Evolutionary conservation across 1,140 invertebrate genomes (phyloP).

Genomic region (Charaxes varanes): DNA sequence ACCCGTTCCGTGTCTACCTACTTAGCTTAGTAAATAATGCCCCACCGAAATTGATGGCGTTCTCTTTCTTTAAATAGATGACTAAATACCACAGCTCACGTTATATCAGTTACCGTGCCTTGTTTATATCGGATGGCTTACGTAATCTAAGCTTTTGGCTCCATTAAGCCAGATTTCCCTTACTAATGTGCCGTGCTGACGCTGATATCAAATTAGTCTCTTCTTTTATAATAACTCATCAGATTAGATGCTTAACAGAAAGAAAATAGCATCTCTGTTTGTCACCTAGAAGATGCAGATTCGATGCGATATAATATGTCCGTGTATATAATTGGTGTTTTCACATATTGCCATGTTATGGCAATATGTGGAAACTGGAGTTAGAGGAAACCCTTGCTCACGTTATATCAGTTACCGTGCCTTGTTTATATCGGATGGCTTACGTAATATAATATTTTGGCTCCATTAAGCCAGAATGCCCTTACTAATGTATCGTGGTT

Average conservation of each 20-base stretch:
- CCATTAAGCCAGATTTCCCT: constrained; percentile 42
- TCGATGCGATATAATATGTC: too few relatives aligned
- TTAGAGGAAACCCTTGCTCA: constrained; percentile 53
- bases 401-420: constrained; percentile 55
- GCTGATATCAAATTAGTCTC: too few relatives aligned
- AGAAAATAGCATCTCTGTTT: too few relatives aligned
- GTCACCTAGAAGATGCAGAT: too few relatives aligned
- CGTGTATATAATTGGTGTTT: too few relatives aligned
- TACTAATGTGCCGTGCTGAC: constrained; percentile 11
- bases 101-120: constrained; percentile 51
- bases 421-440: constrained; percentile 50
- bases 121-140: constrained; percentile 52
- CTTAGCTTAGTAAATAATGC: constrained; percentile 68
- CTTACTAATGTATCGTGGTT: constrained; percentile 16
- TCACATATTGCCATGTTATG: too few relatives aligned
- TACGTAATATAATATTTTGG: constrained; percentile 56
- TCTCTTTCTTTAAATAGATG: constrained; percentile 71
- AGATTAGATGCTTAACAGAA: too few relatives aligned
- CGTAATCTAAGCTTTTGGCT: constrained; percentile 56
- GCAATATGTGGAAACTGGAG: too few relatives aligned
- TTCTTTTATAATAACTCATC: too few relatives aligned
- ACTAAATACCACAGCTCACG: constrained; percentile 64
- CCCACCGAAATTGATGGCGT: constrained; percentile 61
- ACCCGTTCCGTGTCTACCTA: constrained; percentile 70
- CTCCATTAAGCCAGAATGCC: constrained; percentile 43